Base-by-base conservation (phyloP, 1,140 invertebrate species). In the Formica exsecta region DNA sequence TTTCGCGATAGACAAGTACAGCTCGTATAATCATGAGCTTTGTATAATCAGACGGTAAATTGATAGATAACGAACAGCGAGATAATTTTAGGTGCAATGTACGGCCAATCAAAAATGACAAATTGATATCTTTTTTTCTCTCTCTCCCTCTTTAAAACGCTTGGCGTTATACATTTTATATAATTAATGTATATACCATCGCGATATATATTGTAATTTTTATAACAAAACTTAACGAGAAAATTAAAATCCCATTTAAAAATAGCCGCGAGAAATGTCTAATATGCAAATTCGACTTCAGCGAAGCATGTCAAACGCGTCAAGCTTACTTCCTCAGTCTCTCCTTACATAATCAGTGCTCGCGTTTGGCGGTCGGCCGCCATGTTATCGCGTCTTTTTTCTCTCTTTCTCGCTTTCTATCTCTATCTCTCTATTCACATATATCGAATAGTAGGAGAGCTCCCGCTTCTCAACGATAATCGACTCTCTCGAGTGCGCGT, bases 381-480 rank as follows among this genome's bases (percentile, higher is more conserved):
- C 79, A 83, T 83, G 25, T 73, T 83, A 73, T 3, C 54, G 19
- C 25, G 13, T 85, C 48, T 76, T 25, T 9, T 38, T 3, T 44
- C 16, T 62, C n/a, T 59, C 19, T 75, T 5, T 57, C n/a, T 75
- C 25, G 64, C 29, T 75, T 2, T 62, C 44, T 71, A 32, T 59
- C n/a, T 71, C 36, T 59, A 11, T 83, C 25, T 86, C 77, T 57
- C 13, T 87, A 25, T 64, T 64, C 71, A n/a, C n/a, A 11, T 64
- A 51, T 51, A 86, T 71, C 84, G 70, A 75, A 64, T 85, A 70
- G 81, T 73, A 73, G 85, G 64, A 89, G 81, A 59, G 57, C 74
- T 74, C 88, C 83, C 22, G 87, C 62, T 89, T 86, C 61, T 74
- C 65, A 85, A 73, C 74, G 79, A 86, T 90, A 90, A 90, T 90